Evolutionary conservation across 2,888 invertebrate species (phyloP).

Genomic region (Fragum sueziense): DNA sequence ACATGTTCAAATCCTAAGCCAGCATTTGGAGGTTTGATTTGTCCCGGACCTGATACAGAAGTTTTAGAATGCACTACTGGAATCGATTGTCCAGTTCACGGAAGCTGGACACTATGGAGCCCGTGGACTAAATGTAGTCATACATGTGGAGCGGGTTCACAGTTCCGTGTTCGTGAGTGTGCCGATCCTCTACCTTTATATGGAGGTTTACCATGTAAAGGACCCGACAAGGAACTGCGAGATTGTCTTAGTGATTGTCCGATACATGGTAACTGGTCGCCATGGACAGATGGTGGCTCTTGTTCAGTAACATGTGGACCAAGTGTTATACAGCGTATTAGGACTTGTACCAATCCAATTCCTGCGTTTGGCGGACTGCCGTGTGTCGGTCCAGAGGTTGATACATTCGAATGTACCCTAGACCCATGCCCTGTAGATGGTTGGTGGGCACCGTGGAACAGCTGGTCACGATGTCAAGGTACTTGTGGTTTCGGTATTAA

Average conservation of each 20-base stretch:
- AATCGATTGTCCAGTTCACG: constrained; percentile 51
- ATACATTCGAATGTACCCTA: constrained; percentile 30
- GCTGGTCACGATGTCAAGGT: constrained; percentile 43
- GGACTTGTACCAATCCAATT: constrained; percentile 45
- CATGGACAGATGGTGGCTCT: constrained; percentile 38
- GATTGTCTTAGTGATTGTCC: constrained; percentile 50
- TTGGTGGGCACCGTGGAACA: constrained; percentile 47
- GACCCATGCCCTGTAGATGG: constrained; percentile 47
- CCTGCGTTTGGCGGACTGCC: constrained; percentile 47
- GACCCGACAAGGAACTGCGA: constrained; percentile 32
- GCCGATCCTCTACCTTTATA: constrained; percentile 44
- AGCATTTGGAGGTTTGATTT: constrained; percentile 41
- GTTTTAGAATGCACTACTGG: constrained; percentile 36
- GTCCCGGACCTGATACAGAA: constrained; percentile 39
- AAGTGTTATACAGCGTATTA: constrained; percentile 28
- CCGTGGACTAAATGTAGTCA: constrained; percentile 41
- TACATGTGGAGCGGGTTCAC: constrained; percentile 44
- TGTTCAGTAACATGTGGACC: constrained; percentile 47
- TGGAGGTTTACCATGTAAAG: constrained; percentile 54
- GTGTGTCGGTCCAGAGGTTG: constrained; percentile 42
- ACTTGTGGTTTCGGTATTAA: constrained; percentile 48
- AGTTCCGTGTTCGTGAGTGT: constrained; percentile 41
- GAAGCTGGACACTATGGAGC: constrained; percentile 51
- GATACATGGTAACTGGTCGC: constrained; percentile 50
- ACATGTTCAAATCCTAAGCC: constrained; percentile 40